Base-by-base conservation (phyloP, 2,888 invertebrate species). In the Xanthostigma xanthostigma region DNA sequence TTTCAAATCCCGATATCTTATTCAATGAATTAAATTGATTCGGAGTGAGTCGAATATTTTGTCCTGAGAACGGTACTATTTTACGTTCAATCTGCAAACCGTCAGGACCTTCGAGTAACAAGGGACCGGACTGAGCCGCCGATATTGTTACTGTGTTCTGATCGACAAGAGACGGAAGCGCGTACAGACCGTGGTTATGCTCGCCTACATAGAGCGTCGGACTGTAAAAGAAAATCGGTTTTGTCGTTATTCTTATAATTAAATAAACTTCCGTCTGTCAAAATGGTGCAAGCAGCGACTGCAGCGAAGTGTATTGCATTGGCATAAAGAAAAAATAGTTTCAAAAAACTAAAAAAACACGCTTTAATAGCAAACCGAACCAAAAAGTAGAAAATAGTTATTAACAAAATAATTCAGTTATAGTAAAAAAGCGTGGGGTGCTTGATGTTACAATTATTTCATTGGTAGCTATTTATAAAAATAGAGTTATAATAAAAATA, bases 181-280 rank as follows among this genome's bases (percentile, higher is more conserved):
- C 97, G 67, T 95, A 97, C 1, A 93, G 69, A 0, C 95, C 95
- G 59, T 85, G 78, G 52, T 77, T 72, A 61, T 83, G 81, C 62
- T 95, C 89, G 1, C 96, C 97, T 50, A 97, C 83, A 65, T 94
- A 97, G 36, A 97, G 71, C 0, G 94, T 89, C 49, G 89, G 87
- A 57, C 92, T 93, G 68, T 54, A 75, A 74, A 57, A 48, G 54
- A 13, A 41, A n/a, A 41, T 8, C 35, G 39, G 36, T 41, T n/a
- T 41, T 45, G 10, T 36, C 9, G n/a, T n/a, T n/a, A n/a, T 5
- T 44, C 42, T 36, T 34, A 12, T 36, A 14, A 44, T 44, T 14
- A 9, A 38, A 43, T 9, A 40, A 13, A 38, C 33, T 37, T 38
- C 17, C 2, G 4, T 17, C 3, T 17, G 17, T 17, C 17, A 17